Conservation (phyloP, 2,888 invertebrate genomes). For the Dryocosmus kuriphilus region DNA sequence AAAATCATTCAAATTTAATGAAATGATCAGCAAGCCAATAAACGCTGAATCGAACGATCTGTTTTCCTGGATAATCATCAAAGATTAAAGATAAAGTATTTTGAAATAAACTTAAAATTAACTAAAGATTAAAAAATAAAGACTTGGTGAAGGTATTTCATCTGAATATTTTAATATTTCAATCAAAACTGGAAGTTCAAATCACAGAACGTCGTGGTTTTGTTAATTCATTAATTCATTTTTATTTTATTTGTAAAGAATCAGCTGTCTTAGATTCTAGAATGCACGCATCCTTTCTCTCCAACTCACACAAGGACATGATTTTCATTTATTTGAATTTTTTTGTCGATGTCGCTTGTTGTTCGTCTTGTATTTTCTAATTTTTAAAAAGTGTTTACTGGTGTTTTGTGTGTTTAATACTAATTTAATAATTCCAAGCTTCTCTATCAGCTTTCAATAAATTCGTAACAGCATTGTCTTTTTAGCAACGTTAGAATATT, state of each 20-base stretch:
- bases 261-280: background rate
- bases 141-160: background rate
- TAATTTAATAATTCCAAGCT: background rate
- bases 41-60: background rate
- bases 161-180: background rate
- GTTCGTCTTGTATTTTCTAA: background rate
- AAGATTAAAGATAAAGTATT: background rate
- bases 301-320: background rate
- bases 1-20: background rate
- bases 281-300: constrained; percentile 6
- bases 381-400: background rate
- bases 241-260: background rate
- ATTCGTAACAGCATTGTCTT: background rate
- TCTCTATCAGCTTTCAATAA: background rate
- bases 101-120: background rate
- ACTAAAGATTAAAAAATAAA: background rate
- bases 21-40: background rate
- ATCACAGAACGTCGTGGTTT: background rate
- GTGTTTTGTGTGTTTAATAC: constrained; percentile 14
- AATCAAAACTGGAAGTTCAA: background rate
- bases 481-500: background rate
- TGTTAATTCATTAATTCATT: background rate
- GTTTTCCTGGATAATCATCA: background rate
- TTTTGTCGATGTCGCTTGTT: background rate
- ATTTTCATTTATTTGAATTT: background rate